phyloP scores from a whole-genome alignment of 2,888 invertebrate genomes.

The Unio delphinus region DNA sequence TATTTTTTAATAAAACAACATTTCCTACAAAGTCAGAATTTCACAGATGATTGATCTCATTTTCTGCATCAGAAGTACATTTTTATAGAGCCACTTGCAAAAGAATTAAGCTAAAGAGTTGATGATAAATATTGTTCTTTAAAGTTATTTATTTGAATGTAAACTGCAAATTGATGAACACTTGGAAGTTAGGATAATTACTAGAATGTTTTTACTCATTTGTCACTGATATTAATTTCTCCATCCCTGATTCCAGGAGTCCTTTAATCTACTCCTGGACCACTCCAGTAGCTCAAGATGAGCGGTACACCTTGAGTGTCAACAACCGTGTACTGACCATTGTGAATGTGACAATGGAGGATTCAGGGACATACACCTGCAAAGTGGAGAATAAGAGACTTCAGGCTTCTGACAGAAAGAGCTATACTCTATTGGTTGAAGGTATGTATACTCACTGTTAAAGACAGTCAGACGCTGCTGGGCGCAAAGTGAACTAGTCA shows the following conservation, averaged over 20 bases:
- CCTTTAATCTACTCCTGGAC: slow-evolving; percentile 55
- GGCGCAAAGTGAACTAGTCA: too few species aligned
- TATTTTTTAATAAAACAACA: too few species aligned
- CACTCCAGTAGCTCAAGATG: slow-evolving; percentile 22
- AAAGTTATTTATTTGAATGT: neutral
- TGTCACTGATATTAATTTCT: too few species aligned
- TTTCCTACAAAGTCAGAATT: too few species aligned
- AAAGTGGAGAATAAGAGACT: slow-evolving; percentile 74
- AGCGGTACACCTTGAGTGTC: slow-evolving; percentile 84
- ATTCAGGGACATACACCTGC: slow-evolving; percentile 93
- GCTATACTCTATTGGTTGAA: slow-evolving; percentile 38
- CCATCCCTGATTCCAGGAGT: slow-evolving; percentile 26
- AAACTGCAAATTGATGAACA: neutral
- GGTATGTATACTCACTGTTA: slow-evolving; percentile 18
- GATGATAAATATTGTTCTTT: too few species aligned
- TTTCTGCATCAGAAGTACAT: too few species aligned
- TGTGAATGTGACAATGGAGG: slow-evolving; percentile 88
- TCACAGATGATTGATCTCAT: too few species aligned
- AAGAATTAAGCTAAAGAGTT: too few species aligned
- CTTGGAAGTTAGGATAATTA: too few species aligned
- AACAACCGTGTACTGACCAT: slow-evolving; percentile 89
- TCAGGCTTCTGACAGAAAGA: slow-evolving; percentile 25
- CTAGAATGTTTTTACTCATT: neutral
- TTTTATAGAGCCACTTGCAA: too few species aligned
- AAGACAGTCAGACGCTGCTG: too few species aligned